Percentiles rank a stretch among this genome's conserved stretches.
These are phyloP conservation scores for Orius insidiosus DNA, from an alignment of 1,140 invertebrate species.

Conservation along the genomic window DNA sequence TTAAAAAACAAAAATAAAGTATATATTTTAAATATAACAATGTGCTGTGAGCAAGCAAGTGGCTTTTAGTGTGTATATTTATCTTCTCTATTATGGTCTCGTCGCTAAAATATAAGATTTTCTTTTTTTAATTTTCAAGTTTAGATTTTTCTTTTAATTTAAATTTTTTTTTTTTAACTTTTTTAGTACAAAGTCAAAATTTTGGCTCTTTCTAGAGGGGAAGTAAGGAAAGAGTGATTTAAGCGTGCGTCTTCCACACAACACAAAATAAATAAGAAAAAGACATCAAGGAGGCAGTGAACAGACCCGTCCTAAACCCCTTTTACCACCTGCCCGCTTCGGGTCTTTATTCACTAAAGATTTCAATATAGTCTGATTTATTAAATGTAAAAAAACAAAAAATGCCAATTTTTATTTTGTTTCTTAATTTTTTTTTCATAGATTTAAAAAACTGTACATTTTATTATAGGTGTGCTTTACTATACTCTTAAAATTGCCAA, in stretches of 20 bases:
- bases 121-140: neutral
- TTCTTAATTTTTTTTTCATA: conserved; percentile 11
- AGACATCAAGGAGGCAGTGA: too few relatives aligned
- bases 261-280: too few relatives aligned
- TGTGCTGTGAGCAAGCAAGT: conserved; percentile 17
- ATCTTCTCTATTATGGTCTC: neutral
- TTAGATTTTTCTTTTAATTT: neutral
- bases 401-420: conserved; percentile 13
- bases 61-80: conserved; percentile 18
- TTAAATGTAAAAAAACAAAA: conserved; percentile 9
- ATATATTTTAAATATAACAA: conserved; percentile 16
- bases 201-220: neutral
- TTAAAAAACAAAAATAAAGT: conserved; percentile 1
- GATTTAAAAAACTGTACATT: conserved; percentile 8
- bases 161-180: conserved; percentile 1
- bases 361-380: conserved; percentile 12
- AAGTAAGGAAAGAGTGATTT: too few relatives aligned
- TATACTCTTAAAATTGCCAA: conserved; percentile 19
- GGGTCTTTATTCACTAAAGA: too few relatives aligned
- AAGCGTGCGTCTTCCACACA: too few relatives aligned
- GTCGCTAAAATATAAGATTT: neutral
- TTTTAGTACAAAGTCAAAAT: neutral
- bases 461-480: conserved; percentile 15
- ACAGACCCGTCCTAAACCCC: too few relatives aligned
- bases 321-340: too few relatives aligned